Conservation (phyloP, 2,113 vertebrate genomes). For the Brienomyrus brachyistius region DNA sequence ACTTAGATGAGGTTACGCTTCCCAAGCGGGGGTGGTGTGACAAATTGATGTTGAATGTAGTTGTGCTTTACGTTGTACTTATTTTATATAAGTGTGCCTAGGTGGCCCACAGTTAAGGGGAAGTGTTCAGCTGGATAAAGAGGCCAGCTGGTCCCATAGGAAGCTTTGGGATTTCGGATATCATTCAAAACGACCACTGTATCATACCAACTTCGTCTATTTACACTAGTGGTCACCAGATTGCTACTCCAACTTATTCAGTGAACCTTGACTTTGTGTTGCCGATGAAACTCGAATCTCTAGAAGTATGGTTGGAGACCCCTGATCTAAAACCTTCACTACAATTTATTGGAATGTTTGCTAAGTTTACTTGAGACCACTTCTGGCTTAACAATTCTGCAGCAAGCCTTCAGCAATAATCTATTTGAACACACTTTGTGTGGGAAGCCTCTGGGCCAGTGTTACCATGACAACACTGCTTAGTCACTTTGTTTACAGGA, state of each 20-base stretch:
- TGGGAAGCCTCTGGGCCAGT: neutral
- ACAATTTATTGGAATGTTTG: neutral
- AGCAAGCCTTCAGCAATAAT: neutral
- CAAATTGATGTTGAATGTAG: neutral
- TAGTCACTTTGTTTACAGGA: conserved; percentile 6
- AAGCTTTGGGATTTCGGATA: neutral
- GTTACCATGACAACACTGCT: conserved; percentile 4
- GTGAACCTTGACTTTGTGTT: neutral
- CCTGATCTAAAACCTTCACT: neutral
- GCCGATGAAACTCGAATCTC: neutral
- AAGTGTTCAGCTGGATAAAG: neutral
- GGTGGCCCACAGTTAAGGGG: neutral
- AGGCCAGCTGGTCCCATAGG: neutral
- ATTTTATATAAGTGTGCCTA: neutral
- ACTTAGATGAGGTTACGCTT: no score
- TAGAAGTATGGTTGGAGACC: neutral
- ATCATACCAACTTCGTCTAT: neutral
- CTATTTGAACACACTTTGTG: neutral
- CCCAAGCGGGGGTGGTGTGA: no score
- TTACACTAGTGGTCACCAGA: neutral
- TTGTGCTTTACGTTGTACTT: neutral
- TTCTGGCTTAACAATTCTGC: neutral
- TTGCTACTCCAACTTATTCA: neutral
- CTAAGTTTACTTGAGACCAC: neutral
- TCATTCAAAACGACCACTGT: neutral